phyloP scores from a whole-genome alignment of 2,797 vertebrate species.

The Limnodromus scolopaceus region DNA sequence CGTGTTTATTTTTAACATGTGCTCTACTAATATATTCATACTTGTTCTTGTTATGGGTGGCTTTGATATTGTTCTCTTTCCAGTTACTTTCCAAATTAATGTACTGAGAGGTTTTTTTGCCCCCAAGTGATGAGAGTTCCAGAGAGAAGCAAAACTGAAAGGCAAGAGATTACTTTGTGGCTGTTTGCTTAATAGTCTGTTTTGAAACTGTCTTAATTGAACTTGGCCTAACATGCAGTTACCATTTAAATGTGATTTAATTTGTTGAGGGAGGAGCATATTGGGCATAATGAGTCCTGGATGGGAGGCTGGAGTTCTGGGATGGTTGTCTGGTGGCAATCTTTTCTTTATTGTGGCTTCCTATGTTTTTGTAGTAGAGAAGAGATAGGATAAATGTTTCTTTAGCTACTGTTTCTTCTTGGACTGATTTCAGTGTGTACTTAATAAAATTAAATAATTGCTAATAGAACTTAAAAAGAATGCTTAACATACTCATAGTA shows the following conservation, averaged over 20 bases:
- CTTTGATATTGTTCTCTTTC: not conserved
- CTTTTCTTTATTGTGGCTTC: not conserved
- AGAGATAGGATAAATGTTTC: fast-evolving
- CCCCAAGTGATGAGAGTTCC: not conserved
- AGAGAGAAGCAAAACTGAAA: not conserved
- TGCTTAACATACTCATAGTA: fast-evolving
- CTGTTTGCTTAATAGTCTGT: not conserved
- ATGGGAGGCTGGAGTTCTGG: not conserved
- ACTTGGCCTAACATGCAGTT: fast-evolving
- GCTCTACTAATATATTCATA: fast-evolving
- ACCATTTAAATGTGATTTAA: fast-evolving
- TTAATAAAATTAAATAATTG: not conserved
- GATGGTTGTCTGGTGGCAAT: not conserved
- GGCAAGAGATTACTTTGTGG: not conserved
- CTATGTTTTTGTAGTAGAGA: not conserved
- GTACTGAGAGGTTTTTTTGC: not conserved
- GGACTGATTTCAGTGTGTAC: not conserved
- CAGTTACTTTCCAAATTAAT: not conserved
- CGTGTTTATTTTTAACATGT: not conserved
- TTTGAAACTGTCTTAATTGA: not conserved
- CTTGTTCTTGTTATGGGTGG: not conserved
- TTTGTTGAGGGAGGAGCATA: not conserved
- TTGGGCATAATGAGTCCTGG: not conserved
- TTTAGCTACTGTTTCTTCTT: not conserved
- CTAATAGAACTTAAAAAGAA: not conserved